Percentiles rank a stretch among this genome's conserved stretches.
Evolutionary conservation across 2,888 invertebrate species (phyloP).

Genomic region (Xanthia togata): DNA sequence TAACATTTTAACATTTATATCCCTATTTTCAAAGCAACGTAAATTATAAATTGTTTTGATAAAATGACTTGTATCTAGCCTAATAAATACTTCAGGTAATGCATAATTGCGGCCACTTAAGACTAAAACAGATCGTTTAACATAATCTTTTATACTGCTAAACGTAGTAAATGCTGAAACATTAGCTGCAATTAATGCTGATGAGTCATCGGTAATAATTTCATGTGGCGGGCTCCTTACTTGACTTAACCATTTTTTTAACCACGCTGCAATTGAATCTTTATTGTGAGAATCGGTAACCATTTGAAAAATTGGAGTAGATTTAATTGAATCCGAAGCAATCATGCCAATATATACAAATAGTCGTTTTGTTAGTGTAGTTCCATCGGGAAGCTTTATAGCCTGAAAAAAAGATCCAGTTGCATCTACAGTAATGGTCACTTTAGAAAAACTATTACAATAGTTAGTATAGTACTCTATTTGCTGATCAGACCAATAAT

Average conservation of each 20-base stretch:
- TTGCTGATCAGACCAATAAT: too few species aligned
- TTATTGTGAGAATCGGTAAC: conserved; percentile 56
- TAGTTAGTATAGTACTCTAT: too few species aligned
- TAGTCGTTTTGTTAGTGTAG: conserved; percentile 48
- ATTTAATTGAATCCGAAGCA: conserved; percentile 50
- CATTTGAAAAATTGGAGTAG: conserved; percentile 56
- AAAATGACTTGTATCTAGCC: too few species aligned
- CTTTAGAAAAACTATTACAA: too few species aligned
- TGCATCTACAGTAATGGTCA: too few species aligned
- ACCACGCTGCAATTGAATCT: conserved; percentile 52
- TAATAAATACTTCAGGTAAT: conserved; percentile 51
- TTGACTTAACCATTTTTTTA: conserved; percentile 54
- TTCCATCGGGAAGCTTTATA: neutral
- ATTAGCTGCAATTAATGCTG: conserved; percentile 46
- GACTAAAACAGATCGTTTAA: conserved; percentile 50
- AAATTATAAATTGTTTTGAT: too few species aligned
- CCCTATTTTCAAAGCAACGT: too few species aligned
- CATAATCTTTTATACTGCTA: conserved; percentile 51
- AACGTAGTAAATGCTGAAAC: conserved; percentile 34
- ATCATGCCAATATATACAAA: conserved; percentile 53
- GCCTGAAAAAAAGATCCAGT: too few species aligned
- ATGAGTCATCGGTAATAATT: conserved; percentile 46
- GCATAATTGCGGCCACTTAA: conserved; percentile 48
- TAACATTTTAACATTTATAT: too few species aligned
- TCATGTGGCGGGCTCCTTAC: conserved; percentile 54